A percentile compares a stretch with the other conserved stretches of the same genome.
Evolutionary conservation across 64 coral and sea anemone species (phyloP).

Genomic region (Catalaphyllia jardinei): DNA sequence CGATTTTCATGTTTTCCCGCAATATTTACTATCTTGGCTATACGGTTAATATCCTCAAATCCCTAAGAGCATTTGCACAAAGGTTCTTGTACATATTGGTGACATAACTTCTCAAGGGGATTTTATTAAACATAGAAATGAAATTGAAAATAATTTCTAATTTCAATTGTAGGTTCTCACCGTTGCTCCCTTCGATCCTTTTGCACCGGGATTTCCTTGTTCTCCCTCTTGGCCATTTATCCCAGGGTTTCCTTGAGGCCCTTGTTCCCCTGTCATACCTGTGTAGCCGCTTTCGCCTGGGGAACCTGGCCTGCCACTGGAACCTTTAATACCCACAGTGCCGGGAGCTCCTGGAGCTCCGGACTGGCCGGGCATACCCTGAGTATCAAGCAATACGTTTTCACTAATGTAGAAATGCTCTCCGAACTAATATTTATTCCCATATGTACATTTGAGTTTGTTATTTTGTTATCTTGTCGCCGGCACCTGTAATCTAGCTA

Average conservation of each 20-base stretch:
- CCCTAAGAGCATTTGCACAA: no score
- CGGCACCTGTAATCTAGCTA: no score
- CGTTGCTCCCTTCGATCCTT: neutral
- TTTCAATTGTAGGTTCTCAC: neutral
- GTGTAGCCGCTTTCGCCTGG: neutral
- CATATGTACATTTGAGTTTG: no score
- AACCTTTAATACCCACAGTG: neutral
- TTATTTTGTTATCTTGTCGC: no score
- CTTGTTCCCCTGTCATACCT: neutral
- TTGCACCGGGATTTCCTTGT: neutral
- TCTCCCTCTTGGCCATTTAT: neutral
- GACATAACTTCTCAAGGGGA: no score
- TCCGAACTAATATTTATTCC: no score
- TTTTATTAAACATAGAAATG: no score
- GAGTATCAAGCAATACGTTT: neutral
- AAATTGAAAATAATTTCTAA: no score
- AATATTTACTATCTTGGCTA: no score
- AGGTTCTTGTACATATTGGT: no score
- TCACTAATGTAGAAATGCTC: neutral
- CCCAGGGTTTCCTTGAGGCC: neutral
- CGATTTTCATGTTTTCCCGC: no score
- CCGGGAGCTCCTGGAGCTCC: conserved; percentile 3
- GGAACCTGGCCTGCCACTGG: neutral
- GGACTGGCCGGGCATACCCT: neutral
- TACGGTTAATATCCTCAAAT: no score